A percentile compares a stretch with the other conserved stretches of the same genome.
phyloP scores from a whole-genome alignment of 2,113 vertebrate genomes.

The Plotosus lineatus region DNA sequence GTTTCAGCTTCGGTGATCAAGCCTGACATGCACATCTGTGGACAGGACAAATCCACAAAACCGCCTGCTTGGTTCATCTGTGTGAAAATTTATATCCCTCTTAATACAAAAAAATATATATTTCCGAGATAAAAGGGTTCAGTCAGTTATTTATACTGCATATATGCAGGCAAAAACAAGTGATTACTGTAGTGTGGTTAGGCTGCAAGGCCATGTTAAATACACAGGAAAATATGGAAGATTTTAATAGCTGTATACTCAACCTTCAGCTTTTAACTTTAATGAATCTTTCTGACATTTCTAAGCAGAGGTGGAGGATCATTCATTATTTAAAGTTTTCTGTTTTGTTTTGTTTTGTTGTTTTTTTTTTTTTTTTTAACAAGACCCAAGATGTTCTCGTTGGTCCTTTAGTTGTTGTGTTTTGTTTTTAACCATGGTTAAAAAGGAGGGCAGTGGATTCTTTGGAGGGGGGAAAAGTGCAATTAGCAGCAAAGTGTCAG shows the following conservation, averaged over 20 bases:
- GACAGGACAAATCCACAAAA: not conserved
- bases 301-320: conserved; percentile 70
- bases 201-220: conserved; percentile 55
- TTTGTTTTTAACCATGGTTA: conserved; percentile 73
- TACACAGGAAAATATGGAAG: conserved; percentile 65
- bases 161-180: not conserved
- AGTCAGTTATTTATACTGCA: not conserved
- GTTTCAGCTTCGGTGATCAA: conserved; percentile 5
- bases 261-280: conserved; percentile 69
- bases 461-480: conserved; percentile 61
- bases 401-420: not conserved
- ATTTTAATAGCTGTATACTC: too few relatives aligned
- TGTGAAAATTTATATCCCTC: not conserved
- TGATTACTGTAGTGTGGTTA: not conserved
- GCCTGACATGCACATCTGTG: not conserved
- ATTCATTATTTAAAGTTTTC: conserved; percentile 44
- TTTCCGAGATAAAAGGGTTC: not conserved
- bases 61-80: not conserved
- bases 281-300: conserved; percentile 65
- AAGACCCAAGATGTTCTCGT: conserved; percentile 63
- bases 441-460: conserved; percentile 68
- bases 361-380: conserved; percentile 73
- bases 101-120: not conserved
- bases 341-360: conserved; percentile 66
- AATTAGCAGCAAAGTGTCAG: conserved; percentile 67